Evolutionary conservation across 2,113 vertebrate genomes (phyloP).

Genomic region (Odontophorus gujanensis): DNA sequence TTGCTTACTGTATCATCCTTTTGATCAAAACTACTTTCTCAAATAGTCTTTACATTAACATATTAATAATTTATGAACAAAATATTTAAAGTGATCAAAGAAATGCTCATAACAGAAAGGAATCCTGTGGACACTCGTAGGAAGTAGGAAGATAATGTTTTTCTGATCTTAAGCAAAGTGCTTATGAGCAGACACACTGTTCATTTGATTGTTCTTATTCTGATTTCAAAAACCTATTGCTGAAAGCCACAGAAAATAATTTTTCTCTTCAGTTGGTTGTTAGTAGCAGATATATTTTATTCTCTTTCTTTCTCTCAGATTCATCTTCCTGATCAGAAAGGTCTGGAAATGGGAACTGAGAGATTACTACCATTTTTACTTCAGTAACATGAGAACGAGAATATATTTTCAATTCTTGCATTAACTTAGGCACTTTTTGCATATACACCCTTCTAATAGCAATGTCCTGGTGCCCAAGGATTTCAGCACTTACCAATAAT

Average conservation of each 20-base stretch:
- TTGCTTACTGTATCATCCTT: neutral
- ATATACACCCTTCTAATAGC: constrained; percentile 79
- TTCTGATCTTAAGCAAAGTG: neutral
- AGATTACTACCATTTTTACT: constrained; percentile 85
- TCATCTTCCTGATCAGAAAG: constrained; percentile 80
- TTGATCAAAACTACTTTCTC: neutral
- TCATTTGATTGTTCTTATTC: neutral
- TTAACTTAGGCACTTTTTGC: constrained; percentile 83
- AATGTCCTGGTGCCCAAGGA: constrained; percentile 85
- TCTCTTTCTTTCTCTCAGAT: constrained; percentile 80
- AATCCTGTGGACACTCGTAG: neutral
- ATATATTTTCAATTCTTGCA: constrained; percentile 81
- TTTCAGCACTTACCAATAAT: constrained; percentile 81
- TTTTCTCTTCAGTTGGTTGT: neutral
- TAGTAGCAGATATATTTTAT: neutral
- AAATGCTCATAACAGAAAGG: neutral
- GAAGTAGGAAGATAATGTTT: neutral
- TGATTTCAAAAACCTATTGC: neutral
- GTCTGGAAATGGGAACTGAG: constrained; percentile 86
- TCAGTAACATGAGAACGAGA: constrained; percentile 87
- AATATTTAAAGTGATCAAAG: neutral
- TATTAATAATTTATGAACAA: neutral
- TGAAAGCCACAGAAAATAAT: neutral
- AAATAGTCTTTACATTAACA: neutral
- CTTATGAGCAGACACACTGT: neutral